Evolutionary conservation across 2,797 vertebrate genomes (phyloP).

Genomic region (Poeciliopsis gracilis): DNA sequence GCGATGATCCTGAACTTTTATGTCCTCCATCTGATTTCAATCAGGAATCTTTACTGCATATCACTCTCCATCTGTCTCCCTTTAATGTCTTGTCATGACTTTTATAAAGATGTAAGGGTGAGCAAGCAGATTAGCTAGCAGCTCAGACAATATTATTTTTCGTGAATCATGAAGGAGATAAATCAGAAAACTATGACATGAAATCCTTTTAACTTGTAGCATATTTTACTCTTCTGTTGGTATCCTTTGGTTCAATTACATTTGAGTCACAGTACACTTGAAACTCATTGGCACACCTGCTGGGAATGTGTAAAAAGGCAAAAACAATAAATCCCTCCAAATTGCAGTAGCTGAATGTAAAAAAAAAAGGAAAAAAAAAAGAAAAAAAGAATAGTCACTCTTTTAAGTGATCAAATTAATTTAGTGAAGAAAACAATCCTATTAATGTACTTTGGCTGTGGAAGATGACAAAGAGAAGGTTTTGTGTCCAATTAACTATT

Average conservation of each 20-base stretch:
- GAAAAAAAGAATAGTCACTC: neutral
- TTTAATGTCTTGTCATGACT: neutral
- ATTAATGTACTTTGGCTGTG: neutral
- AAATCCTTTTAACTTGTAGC: neutral
- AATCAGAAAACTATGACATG: neutral
- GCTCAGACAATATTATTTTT: neutral
- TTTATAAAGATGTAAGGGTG: conserved; percentile 3
- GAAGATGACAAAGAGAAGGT: neutral
- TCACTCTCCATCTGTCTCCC: neutral
- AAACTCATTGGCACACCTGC: neutral
- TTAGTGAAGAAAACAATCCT: neutral
- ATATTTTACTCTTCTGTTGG: neutral
- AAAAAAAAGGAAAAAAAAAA: too few relatives aligned
- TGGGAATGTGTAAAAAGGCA: neutral
- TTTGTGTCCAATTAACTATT: neutral
- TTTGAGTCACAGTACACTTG: neutral
- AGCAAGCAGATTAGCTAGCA: neutral
- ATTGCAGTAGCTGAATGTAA: neutral
- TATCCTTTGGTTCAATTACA: neutral
- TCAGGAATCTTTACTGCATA: neutral
- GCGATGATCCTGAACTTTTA: neutral
- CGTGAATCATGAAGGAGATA: neutral
- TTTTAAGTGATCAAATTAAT: neutral
- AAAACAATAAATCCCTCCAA: neutral
- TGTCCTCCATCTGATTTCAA: neutral